Evolutionary conservation across 2,113 vertebrate species (phyloP), one percentile per base, ranked within the genome.

Genomic region (Centrocercus urophasianus): DNA sequence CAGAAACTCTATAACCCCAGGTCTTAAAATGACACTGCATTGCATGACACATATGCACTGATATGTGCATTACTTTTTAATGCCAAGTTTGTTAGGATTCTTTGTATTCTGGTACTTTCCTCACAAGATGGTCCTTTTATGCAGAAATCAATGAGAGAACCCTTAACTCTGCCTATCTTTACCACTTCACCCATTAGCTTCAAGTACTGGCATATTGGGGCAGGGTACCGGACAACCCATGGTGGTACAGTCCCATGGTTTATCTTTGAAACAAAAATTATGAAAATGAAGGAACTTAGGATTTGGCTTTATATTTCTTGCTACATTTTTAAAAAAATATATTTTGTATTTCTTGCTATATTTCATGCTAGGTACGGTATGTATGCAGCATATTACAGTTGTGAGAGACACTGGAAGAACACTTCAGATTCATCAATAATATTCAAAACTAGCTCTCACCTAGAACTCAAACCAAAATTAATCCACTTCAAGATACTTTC

Each of bases 381-480:
- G 3, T 21, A 36, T 6, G 11, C 0, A 11, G 10, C 8, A 2
- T 40, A 3, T 14, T 36, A 40, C 3, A 34, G 13, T 18, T 57
- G 50, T 42, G 21, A 19, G 32, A 75, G 36, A 71, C 15, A 8
- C 0, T 22, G 22, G 30, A 88, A 65, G 64, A 86, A 2, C 32
- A 25, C 25, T 75, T 87, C 18, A 7, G 38, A 71, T 56, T 36
- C n/a, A 19, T 19, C 47, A 28, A 32, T 25, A 87, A 42, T 24
- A 66, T 43, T 73, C 70, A 79, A 73, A 69, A 47, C 12, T 18
- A 56, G 10, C 22, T 88, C 90, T 90, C 25, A 70, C 19, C 2
- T 32, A 80, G 28, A 86, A 86, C 36, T 63, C 24, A 67, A 76
- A 63, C 32, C 40, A 64, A 54, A 75, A 8, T 83, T 52, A 34